Evolutionary conservation across 2,797 vertebrate species (phyloP).

Genomic region (Centroberyx gerrardi): DNA sequence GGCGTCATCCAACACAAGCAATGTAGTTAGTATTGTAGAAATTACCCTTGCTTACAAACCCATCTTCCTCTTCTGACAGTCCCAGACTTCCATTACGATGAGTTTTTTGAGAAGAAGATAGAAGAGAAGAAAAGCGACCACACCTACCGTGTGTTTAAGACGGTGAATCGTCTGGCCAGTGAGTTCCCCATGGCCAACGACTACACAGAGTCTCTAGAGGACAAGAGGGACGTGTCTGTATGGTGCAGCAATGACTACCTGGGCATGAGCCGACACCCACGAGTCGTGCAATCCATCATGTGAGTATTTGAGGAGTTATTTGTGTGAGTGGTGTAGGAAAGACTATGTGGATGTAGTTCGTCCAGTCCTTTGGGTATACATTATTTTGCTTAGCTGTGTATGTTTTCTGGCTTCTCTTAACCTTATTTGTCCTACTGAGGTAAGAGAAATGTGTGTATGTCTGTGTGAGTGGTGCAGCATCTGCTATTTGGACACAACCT

Average conservation of each 20-base stretch:
- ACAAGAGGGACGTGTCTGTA: slow-evolving; percentile 91
- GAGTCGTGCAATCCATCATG: slow-evolving; percentile 89
- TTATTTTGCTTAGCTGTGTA: slow-evolving; percentile 12
- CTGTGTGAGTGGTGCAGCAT: not conserved
- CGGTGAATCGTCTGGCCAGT: slow-evolving; percentile 89
- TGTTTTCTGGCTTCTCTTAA: not conserved
- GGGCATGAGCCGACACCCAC: slow-evolving; percentile 92
- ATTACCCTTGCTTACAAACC: not conserved
- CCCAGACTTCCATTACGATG: slow-evolving; percentile 94
- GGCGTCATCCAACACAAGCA: slow-evolving; percentile 13
- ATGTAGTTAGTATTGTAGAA: too few species aligned
- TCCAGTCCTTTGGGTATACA: not conserved
- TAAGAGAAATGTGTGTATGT: not conserved
- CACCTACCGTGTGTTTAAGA: slow-evolving; percentile 93
- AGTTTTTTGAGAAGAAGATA: slow-evolving; percentile 93
- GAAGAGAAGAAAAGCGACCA: slow-evolving; percentile 92
- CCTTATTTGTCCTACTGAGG: not conserved
- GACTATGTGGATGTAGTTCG: not conserved
- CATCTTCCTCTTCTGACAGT: slow-evolving; percentile 76
- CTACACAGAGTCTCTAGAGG: slow-evolving; percentile 87
- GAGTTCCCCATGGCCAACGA: slow-evolving; percentile 93
- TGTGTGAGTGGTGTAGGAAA: not conserved
- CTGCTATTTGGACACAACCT: slow-evolving; percentile 18
- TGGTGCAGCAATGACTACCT: slow-evolving; percentile 96
- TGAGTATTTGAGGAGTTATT: slow-evolving; percentile 78